Base-by-base conservation (phyloP, 2,797 vertebrate genomes). In the Vespertilio murinus region DNA sequence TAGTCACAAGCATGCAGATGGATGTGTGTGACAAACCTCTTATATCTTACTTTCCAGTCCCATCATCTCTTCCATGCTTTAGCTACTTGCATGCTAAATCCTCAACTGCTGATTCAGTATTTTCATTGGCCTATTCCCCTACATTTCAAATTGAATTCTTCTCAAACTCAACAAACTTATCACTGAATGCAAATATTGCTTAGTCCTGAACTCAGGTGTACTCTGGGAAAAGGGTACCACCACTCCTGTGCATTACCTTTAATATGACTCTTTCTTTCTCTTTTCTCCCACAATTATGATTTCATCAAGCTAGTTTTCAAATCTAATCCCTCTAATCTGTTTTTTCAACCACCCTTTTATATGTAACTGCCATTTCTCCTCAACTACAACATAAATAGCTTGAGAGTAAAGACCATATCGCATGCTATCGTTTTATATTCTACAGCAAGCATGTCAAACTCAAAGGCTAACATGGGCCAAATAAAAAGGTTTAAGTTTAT, bases 241-340 rank as follows among this genome's bases (percentile, higher is more conserved):
- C 12, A 81, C 20, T 73, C 28, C 11, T 94, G 30, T 47, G 42
- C 69, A 52, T 75, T 85, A 33, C 42, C 13, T 59, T 89, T 56
- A 61, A 64, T 38, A 59, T 4, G 20, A 20, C 28, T 88, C 52
- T 30, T 67, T 65, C 22, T 42, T 42, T 88, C 6, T 28, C n/a
- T 81, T 38, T 80, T 16, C 67, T 20, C 69, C 64, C 28, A 45
- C 14, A 52, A 33, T 89, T 49, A 74, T 38, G 35, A 85, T 78
- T 87, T 94, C 67, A n/a, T 95, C 28, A 90, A 90, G 93, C 12
- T 5, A 59, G 30, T 20, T 77, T 96, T 94, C n/a, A 91, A 38
- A 80, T 69, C 69, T 90, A 64, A 45, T 7, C 6, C 47, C 71
- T 90, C 40, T 1, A 35, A 78, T 90, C 56, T 73, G 33, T 69